Base-by-base conservation (phyloP, 2,113 vertebrate genomes). In the Neoarius graeffei region DNA sequence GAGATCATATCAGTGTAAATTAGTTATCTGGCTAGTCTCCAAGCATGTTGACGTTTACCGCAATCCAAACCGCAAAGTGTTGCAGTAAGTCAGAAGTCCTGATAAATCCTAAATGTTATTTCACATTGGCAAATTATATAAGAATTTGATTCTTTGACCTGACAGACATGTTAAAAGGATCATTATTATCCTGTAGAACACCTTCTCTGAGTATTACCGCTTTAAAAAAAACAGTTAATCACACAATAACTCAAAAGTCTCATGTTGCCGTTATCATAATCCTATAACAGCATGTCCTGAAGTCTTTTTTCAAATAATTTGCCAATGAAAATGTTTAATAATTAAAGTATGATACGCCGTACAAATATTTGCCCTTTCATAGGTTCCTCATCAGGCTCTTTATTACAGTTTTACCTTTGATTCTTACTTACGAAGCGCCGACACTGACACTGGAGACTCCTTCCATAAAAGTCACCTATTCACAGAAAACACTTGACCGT, bases 1-100 rank as follows among this genome's bases (percentile, higher is more conserved):
- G 7, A 89, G 89, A 89, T 90, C 84, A 71, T 7, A 0, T 14
- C 11, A 76, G 86, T 81, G 19, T 90, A 52, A 85, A 76, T 87
- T 52, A 20, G 27, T n/a, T 77, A 25, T 77, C 5, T 25, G 10
- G 76, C 52, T 76, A 13, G 52, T 52, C 73, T 76, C 11, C 25
- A 27, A 56, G n/a, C 23, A 7, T n/a, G 48, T 42, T 52, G 42
- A 76, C 4, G 73, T 7, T 73, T 73, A 50, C 17, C 7, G 5
- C 17, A 74, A 23, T 79, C 23, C 50, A n/a, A 42, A 42, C 42
- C 4, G 50, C 1, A 27, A 79, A 27, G 23, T 52, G 48, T 54
- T 52, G 74, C n/a, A 57, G 56, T 57, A 57, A 57, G 42, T 42
- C 42, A 42, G 42, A 42, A 42, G 42, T 19, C 14, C 35, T 5